A percentile compares a stretch with the other conserved stretches of the same genome.
These are phyloP conservation scores for Conus canariensis DNA, from an alignment of 2,888 invertebrate species.

Conservation along the genomic window DNA sequence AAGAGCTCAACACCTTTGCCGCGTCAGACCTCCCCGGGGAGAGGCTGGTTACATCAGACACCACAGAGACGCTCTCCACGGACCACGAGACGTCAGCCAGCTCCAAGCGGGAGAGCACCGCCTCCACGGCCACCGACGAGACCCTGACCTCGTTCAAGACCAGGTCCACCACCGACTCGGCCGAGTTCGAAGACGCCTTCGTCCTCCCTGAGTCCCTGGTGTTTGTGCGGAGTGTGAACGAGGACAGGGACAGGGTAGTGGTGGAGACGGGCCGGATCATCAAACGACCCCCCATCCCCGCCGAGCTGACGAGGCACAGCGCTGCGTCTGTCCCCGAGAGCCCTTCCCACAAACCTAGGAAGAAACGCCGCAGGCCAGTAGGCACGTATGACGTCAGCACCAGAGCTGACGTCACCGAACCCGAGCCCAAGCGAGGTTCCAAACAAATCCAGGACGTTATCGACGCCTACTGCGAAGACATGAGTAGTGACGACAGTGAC, in stretches of 20 bases:
- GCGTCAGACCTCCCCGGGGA: constrained; percentile 27
- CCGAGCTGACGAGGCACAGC: background rate
- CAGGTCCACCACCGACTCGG: constrained; percentile 42
- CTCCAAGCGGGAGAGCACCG: constrained; percentile 37
- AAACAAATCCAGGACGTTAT: constrained; percentile 57
- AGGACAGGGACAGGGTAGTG: constrained; percentile 3
- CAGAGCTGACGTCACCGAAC: constrained; percentile 20
- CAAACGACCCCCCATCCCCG: constrained; percentile 34
- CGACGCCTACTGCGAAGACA: constrained; percentile 50
- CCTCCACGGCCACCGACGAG: constrained; percentile 40
- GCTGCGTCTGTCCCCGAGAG: no score
- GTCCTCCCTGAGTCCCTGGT: constrained; percentile 36
- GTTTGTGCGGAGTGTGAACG: constrained; percentile 36
- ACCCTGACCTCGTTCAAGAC: constrained; percentile 41
- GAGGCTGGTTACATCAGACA: constrained; percentile 27
- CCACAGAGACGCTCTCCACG: constrained; percentile 36
- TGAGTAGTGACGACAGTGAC: constrained; percentile 15
- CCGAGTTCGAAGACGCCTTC: constrained; percentile 38
- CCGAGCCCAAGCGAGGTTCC: constrained; percentile 52
- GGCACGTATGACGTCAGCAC: constrained; percentile 15
- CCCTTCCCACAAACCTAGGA: background rate
- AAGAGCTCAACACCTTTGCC: constrained; percentile 31
- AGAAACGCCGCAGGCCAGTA: constrained; percentile 22
- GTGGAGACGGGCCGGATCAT: constrained; percentile 25
- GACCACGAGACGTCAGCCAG: constrained; percentile 38